Evolutionary conservation across 2,113 vertebrate genomes (phyloP), one percentile per base, ranked within the genome.

Genomic region (Myotis lucifugus): DNA sequence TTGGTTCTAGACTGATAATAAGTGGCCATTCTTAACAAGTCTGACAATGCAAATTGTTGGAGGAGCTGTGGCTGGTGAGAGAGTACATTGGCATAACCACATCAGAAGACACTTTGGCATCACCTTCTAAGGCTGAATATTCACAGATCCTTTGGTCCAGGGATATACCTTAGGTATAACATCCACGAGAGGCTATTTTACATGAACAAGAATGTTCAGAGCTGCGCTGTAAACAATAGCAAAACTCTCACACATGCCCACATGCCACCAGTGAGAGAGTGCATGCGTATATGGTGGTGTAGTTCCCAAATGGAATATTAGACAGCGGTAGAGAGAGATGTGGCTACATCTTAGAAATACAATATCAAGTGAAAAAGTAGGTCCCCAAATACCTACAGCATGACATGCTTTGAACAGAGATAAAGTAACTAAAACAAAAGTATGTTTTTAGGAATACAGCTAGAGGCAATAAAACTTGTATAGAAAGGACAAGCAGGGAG

Each of bases 391-490:
- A 73, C 21, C 72, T 48, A n/a, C 7, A 52, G 56, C 21, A 32
- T 74, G 15, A 15, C n/a, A 52, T 67, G 32, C 37, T 84, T 87
- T 93, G 52, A 76, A 46, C 12, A 90, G 46, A 82, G 21, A 85
- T 70, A 74, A 92, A 81, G 64, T 27, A 91, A 81, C 64, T 78
- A 37, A 77, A 82, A 37, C 79, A 73, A 54, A 88, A 93, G 69
- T 34, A 29, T 12, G 14, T 42, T 54, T 81, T 81, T 88, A 25
- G 18, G n/a, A 77, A 52, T 54, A 32, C 3, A 85, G 76, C 66
- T 21, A 85, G 79, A 74, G 54, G 2, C 9, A 9, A 15, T 29
- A 34, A 50, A 56, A 54, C 34, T 12, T 61, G 18, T 37, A 6
- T 27, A 42, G 73, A 29, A 85, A 73, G 61, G 59, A 83, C 52